Percentiles rank a stretch among this genome's conserved stretches.
phyloP scores from a whole-genome alignment of 2,888 invertebrate species.

The Noctuana brunneofusca region DNA sequence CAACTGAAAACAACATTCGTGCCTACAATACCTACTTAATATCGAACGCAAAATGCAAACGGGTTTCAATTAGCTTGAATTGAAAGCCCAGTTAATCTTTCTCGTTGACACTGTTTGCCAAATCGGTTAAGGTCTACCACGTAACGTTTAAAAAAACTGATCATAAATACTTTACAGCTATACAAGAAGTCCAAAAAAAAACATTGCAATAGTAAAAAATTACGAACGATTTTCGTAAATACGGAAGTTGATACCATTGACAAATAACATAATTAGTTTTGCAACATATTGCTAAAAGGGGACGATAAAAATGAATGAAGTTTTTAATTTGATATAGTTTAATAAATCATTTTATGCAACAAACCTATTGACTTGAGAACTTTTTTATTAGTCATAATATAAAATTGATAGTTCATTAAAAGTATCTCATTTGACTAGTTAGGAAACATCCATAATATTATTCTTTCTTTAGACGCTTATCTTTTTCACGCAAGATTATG shows the following conservation, averaged over 20 bases:
- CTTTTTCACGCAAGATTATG: conserved; percentile 2
- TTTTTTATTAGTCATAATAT: too few relatives aligned
- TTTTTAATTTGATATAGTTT: too few relatives aligned
- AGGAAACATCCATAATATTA: too few relatives aligned
- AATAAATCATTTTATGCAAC: too few relatives aligned
- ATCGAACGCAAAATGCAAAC: conserved; percentile 15
- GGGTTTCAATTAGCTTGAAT: conserved; percentile 18
- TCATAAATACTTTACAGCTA: neutral
- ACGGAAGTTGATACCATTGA: too few relatives aligned
- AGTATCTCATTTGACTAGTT: too few relatives aligned
- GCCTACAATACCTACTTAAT: neutral
- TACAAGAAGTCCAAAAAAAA: neutral
- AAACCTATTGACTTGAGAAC: too few relatives aligned
- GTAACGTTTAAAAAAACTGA: neutral
- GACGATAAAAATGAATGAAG: too few relatives aligned
- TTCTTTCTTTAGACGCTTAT: neutral
- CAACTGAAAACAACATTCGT: conserved; percentile 9
- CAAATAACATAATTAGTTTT: too few relatives aligned
- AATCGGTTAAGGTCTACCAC: conserved; percentile 29
- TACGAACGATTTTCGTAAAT: too few relatives aligned
- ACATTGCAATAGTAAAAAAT: neutral
- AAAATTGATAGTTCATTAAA: too few relatives aligned
- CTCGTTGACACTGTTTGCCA: conserved; percentile 25
- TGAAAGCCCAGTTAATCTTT: conserved; percentile 18
- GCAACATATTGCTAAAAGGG: too few relatives aligned